These are phyloP conservation scores for Propithecus perrieri DNA, from an alignment of 2,797 vertebrate genomes.

Conservation along the genomic window DNA sequence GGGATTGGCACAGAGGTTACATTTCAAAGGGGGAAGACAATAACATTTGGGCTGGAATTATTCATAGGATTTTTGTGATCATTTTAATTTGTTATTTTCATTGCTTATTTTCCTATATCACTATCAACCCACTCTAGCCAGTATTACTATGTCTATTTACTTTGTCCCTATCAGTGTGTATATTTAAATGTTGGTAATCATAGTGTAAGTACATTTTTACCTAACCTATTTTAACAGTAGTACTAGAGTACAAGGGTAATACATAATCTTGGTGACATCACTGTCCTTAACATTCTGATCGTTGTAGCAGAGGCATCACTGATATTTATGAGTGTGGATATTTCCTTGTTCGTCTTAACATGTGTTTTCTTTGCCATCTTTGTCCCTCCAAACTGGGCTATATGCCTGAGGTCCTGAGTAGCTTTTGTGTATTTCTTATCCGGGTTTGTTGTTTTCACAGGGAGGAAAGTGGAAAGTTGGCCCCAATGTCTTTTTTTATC, in stretches of 20 bases:
- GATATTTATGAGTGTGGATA: background rate
- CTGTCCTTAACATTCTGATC: background rate
- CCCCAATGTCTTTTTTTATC: background rate
- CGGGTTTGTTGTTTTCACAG: background rate
- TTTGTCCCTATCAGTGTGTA: background rate
- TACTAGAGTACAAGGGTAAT: background rate
- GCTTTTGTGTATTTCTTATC: background rate
- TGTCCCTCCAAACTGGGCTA: background rate
- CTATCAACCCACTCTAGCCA: background rate
- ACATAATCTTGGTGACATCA: background rate
- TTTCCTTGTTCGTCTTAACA: background rate
- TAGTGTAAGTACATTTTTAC: background rate
- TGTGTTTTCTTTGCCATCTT: background rate
- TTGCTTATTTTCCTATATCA: background rate
- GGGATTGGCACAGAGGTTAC: no score
- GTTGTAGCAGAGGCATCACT: background rate
- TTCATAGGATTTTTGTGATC: background rate
- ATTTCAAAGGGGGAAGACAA: background rate
- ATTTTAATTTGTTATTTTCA: background rate
- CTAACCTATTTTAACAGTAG: background rate
- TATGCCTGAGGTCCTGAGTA: rapidly evolving
- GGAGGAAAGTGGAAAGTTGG: background rate
- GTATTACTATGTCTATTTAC: background rate
- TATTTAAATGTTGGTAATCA: background rate
- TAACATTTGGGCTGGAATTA: background rate